These are phyloP conservation scores for Cossypha dichroa DNA, from an alignment of 2,797 vertebrate genomes.

Conservation along the genomic window DNA sequence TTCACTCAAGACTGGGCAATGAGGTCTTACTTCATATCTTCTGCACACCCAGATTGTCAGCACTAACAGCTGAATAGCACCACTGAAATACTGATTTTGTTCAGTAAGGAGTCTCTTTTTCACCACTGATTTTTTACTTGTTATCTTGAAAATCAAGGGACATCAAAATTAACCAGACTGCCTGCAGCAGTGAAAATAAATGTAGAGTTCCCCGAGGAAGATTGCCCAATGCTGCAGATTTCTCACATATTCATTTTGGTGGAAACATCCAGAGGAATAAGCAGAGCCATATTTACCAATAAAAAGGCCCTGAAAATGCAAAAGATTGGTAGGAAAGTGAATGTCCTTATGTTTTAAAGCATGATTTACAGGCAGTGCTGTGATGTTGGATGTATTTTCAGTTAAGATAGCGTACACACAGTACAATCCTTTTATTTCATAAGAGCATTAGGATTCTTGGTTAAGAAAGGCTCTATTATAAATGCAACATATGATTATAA, in stretches of 20 bases:
- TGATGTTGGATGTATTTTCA: not conserved
- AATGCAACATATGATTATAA: not conserved
- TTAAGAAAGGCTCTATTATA: slow-evolving; percentile 55
- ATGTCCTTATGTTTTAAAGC: not conserved
- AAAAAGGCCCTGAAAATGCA: not conserved
- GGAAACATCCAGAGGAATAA: not conserved
- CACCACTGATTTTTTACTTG: not conserved
- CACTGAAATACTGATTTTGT: not conserved
- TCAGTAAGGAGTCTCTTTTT: not conserved
- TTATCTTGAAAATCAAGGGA: not conserved
- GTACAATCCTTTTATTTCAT: not conserved
- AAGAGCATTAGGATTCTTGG: not conserved
- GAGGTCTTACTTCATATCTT: not conserved
- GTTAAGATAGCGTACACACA: not conserved
- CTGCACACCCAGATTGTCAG: not conserved
- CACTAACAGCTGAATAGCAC: not conserved
- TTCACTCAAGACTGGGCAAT: not conserved
- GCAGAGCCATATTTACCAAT: not conserved
- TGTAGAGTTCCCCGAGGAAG: not conserved
- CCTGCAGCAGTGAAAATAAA: not conserved
- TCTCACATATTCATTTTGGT: not conserved
- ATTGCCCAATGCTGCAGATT: not conserved
- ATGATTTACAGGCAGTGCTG: not conserved
- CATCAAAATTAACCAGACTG: not conserved
- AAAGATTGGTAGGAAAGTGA: not conserved